Conservation (phyloP, 2,888 invertebrate genomes). For the Argyra leucocephala region DNA sequence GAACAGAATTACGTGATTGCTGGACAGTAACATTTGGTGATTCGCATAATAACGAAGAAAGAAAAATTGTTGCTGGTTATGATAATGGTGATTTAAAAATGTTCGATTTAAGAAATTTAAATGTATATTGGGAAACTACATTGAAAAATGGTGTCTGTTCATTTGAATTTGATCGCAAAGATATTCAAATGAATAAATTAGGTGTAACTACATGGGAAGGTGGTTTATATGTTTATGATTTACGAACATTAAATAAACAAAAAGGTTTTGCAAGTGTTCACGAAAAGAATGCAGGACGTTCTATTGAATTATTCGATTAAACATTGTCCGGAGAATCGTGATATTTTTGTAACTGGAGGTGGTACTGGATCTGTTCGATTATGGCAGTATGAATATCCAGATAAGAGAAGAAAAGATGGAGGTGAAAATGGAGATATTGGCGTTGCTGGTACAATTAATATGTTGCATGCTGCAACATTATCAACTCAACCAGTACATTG, state of each 20-base stretch:
- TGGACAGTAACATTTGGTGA: constrained; percentile 92
- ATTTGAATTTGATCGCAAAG: constrained; percentile 83
- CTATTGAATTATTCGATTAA: constrained; percentile 49
- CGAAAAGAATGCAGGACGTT: constrained; percentile 42
- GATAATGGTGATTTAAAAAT: constrained; percentile 94
- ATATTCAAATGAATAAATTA: constrained; percentile 91
- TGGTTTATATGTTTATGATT: constrained; percentile 79
- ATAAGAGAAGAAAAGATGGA: constrained; percentile 59
- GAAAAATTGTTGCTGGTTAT: constrained; percentile 83
- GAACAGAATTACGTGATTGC: constrained; percentile 62
- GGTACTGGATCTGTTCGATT: constrained; percentile 82
- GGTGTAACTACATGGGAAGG: constrained; percentile 85
- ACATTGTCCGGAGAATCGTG: constrained; percentile 89
- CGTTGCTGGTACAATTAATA: constrained; percentile 62
- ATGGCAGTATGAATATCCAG: constrained; percentile 94
- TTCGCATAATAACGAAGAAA: constrained; percentile 75
- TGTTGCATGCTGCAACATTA: constrained; percentile 70
- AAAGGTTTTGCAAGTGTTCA: constrained; percentile 70
- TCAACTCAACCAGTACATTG: constrained; percentile 82
- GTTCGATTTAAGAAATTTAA: constrained; percentile 78
- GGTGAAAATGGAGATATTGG: constrained; percentile 63
- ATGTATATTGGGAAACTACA: constrained; percentile 81
- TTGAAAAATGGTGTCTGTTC: constrained; percentile 84
- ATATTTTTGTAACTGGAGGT: constrained; percentile 81
- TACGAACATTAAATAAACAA: constrained; percentile 75